Percentiles rank a stretch among this genome's conserved stretches.
These are phyloP conservation scores for Drosophila peninsularis DNA, from an alignment of 2,888 invertebrate species.

Conservation along the genomic window DNA sequence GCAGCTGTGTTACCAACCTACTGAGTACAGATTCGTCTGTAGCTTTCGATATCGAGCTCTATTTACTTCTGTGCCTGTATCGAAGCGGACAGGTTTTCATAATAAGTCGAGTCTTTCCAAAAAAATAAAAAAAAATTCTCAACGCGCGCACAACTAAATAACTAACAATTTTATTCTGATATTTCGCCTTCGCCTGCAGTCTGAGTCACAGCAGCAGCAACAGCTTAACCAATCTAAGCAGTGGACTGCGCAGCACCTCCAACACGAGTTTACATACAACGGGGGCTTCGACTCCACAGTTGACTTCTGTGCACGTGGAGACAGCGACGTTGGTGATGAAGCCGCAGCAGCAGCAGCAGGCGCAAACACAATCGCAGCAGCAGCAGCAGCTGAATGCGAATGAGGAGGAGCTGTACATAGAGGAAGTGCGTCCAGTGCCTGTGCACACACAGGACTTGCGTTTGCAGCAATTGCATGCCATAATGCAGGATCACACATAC, in stretches of 20 bases:
- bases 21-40: constrained; percentile 10
- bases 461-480: constrained; percentile 82
- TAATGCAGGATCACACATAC: constrained; percentile 84
- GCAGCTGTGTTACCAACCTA: constrained; percentile 21
- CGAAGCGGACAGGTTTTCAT: constrained; percentile 19
- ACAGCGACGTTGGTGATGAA: constrained; percentile 34
- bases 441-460: constrained; percentile 82
- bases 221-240: constrained; percentile 53
- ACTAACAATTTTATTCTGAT: constrained; percentile 2
- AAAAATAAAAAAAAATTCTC: background rate
- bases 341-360: constrained; percentile 29
- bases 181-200: constrained; percentile 23
- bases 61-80: constrained; percentile 12
- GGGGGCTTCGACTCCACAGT: constrained; percentile 39
- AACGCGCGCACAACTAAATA: constrained; percentile 26
- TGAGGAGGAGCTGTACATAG: constrained; percentile 84
- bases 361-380: background rate
- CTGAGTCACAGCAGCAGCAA: constrained; percentile 56
- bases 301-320: constrained; percentile 48
- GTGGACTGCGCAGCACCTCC: constrained; percentile 42
- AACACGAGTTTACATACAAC: constrained; percentile 32
- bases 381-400: constrained; percentile 47
- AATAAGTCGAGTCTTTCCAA: constrained; percentile 1
- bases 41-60: constrained; percentile 25
- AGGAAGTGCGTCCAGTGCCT: constrained; percentile 83